Conservation (phyloP, 2,888 invertebrate species). For the Neoitamus cyanurus region DNA sequence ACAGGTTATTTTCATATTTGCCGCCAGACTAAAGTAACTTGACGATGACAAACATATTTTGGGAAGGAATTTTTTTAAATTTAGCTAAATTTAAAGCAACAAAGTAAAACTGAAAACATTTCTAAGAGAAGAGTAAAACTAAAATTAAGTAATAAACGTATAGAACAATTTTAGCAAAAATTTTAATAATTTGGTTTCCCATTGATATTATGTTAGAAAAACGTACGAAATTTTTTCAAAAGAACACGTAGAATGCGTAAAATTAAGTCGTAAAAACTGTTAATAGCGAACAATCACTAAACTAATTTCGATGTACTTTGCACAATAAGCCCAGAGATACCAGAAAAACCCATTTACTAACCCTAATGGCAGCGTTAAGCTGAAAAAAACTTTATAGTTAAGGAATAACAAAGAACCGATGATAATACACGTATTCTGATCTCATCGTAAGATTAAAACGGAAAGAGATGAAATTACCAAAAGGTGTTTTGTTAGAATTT, state of each 20-base stretch:
- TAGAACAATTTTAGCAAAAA: slow-evolving; percentile 7
- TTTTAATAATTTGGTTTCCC: not conserved
- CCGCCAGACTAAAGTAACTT: slow-evolving; percentile 78
- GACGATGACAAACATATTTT: not conserved
- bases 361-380: not conserved
- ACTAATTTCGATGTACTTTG: slow-evolving; percentile 13
- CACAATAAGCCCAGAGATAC: slow-evolving; percentile 13
- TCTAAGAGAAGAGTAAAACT: slow-evolving; percentile 9
- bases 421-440: slow-evolving; percentile 13
- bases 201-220: not conserved
- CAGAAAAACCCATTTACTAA: not conserved
- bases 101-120: not conserved
- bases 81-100: slow-evolving; percentile 9
- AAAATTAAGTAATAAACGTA: not conserved
- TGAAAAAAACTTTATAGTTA: not conserved
- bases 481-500: slow-evolving; percentile 11
- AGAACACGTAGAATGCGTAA: not conserved
- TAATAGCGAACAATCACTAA: slow-evolving; percentile 24
- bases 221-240: not conserved
- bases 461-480: not conserved
- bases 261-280: not conserved
- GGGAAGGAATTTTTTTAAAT: not conserved
- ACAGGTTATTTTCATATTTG: slow-evolving; percentile 87
- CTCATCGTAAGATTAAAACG: slow-evolving; percentile 11
- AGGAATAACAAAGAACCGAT: not conserved